phyloP scores from a whole-genome alignment of 2,888 invertebrate genomes.

The Bombylius major region DNA sequence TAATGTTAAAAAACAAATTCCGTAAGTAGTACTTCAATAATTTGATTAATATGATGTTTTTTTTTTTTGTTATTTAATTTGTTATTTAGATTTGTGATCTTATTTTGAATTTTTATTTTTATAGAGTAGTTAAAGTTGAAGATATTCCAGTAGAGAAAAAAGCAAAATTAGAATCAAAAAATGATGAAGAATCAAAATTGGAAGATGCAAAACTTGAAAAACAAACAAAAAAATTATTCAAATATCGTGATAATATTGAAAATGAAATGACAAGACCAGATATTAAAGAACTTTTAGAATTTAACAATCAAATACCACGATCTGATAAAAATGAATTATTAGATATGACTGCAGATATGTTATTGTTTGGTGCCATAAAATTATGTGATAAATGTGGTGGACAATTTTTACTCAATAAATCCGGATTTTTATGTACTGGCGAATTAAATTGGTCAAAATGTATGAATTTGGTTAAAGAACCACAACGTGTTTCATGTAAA shows the following conservation, averaged over 20 bases:
- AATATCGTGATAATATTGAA: constrained; percentile 50
- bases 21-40: constrained; percentile 40
- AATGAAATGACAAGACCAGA: constrained; percentile 47
- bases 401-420: constrained; percentile 53
- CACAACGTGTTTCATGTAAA: constrained; percentile 55
- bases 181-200: constrained; percentile 45
- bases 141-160: constrained; percentile 54
- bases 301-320: constrained; percentile 60
- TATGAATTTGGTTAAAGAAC: constrained; percentile 53
- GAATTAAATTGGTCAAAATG: constrained; percentile 80
- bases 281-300: constrained; percentile 49
- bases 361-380: constrained; percentile 75
- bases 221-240: constrained; percentile 37
- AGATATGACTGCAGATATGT: constrained; percentile 67
- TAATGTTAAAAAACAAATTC: constrained; percentile 48
- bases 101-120: constrained; percentile 15
- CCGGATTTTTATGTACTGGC: constrained; percentile 78
- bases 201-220: constrained; percentile 38
- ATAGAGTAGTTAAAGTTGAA: constrained; percentile 34
- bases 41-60: not conserved
- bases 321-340: constrained; percentile 48
- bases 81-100: not conserved
- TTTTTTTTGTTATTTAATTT: not conserved
- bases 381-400: constrained; percentile 71
- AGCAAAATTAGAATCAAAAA: constrained; percentile 50